phyloP scores from a whole-genome alignment of 23 tunicate species.

The Styela clava region DNA sequence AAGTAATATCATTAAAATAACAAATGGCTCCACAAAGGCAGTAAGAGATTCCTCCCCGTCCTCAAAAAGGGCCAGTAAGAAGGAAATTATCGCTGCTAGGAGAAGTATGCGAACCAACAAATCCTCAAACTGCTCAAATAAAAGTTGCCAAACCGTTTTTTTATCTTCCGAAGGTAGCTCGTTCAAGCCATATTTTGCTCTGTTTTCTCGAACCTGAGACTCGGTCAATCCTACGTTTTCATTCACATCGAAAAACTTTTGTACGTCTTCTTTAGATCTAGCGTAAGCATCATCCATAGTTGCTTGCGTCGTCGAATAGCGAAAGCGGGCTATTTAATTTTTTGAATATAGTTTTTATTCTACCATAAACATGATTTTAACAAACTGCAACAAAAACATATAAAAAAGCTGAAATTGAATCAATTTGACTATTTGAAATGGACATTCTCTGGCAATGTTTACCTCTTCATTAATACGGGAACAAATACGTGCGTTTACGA shows the following conservation, averaged over 20 bases:
- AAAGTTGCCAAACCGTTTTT: slow-evolving; percentile 69
- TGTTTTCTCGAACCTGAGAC: slow-evolving; percentile 56
- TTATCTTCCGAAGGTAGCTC: slow-evolving; percentile 82
- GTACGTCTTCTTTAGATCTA: slow-evolving; percentile 65
- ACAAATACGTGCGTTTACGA: too few species aligned
- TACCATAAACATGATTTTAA: too few species aligned
- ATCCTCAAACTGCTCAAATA: slow-evolving; percentile 94
- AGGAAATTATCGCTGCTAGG: slow-evolving; percentile 83
- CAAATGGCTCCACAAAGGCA: slow-evolving; percentile 98
- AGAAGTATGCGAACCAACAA: slow-evolving; percentile 76
- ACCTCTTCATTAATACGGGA: too few species aligned
- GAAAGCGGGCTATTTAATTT: too few species aligned
- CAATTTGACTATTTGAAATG: too few species aligned
- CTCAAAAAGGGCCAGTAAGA: slow-evolving; percentile 90
- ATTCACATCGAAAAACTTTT: slow-evolving; percentile 65
- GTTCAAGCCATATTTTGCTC: slow-evolving; percentile 84
- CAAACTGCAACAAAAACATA: too few species aligned
- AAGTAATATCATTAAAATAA: slow-evolving; percentile 76
- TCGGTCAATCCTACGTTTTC: slow-evolving; percentile 49
- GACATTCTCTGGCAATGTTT: too few species aligned
- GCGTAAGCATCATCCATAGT: slow-evolving; percentile 93
- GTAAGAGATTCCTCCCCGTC: slow-evolving; percentile 93
- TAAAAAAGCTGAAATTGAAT: too few species aligned
- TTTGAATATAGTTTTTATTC: too few species aligned
- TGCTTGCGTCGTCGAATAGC: too few species aligned